Percentiles rank a stretch among this genome's conserved stretches.
Conservation (phyloP, 2,797 vertebrate genomes). For the Phaenicophaeus curvirostris region DNA sequence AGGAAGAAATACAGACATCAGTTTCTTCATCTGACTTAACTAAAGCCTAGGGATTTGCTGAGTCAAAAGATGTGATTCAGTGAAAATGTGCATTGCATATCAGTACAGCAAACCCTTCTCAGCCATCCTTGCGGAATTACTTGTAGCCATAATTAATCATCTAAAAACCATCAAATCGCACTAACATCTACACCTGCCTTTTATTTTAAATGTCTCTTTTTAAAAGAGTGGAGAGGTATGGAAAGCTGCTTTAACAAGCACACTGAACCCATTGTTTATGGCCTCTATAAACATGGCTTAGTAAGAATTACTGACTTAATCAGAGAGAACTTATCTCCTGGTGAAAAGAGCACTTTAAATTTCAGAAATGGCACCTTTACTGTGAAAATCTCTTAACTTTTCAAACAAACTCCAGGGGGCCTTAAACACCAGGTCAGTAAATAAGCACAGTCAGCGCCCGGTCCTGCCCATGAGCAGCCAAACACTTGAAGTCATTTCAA, state of each 20-base stretch:
- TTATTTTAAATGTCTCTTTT: constrained; percentile 82
- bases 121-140: constrained; percentile 53
- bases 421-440: constrained; percentile 80
- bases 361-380: constrained; percentile 81
- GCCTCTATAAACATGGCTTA: constrained; percentile 83
- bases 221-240: constrained; percentile 78
- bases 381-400: constrained; percentile 83
- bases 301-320: constrained; percentile 84
- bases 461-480: constrained; percentile 53
- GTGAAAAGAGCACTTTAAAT: constrained; percentile 82
- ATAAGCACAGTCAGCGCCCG: constrained; percentile 61
- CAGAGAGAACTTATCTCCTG: constrained; percentile 80
- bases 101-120: constrained; percentile 40
- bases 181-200: constrained; percentile 80
- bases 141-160: constrained; percentile 72
- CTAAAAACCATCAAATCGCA: constrained; percentile 57
- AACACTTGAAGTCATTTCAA: constrained; percentile 18
- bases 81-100: constrained; percentile 7
- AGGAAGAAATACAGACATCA: background rate
- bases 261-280: constrained; percentile 82
- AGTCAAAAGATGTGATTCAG: background rate
- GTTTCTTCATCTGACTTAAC: constrained; percentile 22
- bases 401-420: constrained; percentile 81
- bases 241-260: constrained; percentile 83
- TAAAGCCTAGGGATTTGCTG: background rate